Conservation (phyloP, 2,113 vertebrate species). For the Bombycilla garrulus region DNA sequence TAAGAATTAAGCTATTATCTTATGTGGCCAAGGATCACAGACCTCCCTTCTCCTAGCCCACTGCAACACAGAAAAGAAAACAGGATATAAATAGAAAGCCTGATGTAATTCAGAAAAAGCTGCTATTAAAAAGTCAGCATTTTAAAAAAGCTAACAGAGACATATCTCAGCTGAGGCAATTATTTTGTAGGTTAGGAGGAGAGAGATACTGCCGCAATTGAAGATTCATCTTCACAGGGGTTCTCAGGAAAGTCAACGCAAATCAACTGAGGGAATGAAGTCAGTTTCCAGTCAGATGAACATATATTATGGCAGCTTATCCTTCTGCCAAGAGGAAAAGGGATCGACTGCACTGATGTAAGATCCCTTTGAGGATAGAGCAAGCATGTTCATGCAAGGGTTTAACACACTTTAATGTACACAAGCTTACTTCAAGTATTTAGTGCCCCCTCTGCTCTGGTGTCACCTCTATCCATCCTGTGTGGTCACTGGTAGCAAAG, state of each 20-base stretch:
- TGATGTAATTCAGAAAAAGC: constrained; percentile 6
- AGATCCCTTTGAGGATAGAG: background rate
- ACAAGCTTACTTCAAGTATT: background rate
- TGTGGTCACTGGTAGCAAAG: background rate
- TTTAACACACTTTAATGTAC: background rate
- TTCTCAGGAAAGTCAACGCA: constrained; percentile 15
- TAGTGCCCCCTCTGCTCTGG: background rate
- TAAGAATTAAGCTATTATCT: background rate
- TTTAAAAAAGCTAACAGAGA: constrained; percentile 45
- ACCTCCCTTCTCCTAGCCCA: background rate
- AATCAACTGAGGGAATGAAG: constrained; percentile 18
- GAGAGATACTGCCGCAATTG: constrained; percentile 36
- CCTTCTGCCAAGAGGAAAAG: background rate
- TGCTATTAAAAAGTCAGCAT: constrained; percentile 46
- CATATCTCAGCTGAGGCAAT: constrained; percentile 42
- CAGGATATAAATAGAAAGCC: constrained; percentile 2
- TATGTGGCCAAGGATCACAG: background rate
- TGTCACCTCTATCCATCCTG: background rate
- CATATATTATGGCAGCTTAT: background rate
- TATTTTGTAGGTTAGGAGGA: constrained; percentile 50
- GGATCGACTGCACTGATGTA: background rate
- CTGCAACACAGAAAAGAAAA: background rate
- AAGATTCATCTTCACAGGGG: constrained; percentile 34
- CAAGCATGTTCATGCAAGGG: background rate
- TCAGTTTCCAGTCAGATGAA: constrained; percentile 8